phyloP scores from a whole-genome alignment of 2,113 vertebrate species.

The Seriola rivoliana region DNA sequence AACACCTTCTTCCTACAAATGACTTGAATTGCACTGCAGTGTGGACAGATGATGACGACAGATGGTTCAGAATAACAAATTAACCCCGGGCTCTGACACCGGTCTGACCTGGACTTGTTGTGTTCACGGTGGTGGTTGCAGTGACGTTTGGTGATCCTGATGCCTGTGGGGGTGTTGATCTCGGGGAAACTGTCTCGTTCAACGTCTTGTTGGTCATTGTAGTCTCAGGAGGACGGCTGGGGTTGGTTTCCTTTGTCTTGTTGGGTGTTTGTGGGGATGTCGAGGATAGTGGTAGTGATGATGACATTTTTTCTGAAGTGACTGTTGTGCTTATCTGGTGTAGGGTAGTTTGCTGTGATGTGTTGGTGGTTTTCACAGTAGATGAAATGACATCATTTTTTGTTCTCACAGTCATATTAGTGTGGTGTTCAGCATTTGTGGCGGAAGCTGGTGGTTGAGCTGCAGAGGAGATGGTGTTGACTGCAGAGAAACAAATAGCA shows the following conservation, averaged over 20 bases:
- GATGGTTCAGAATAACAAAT: too few species aligned
- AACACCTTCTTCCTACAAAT: background rate
- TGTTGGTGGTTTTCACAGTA: background rate
- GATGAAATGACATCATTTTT: background rate
- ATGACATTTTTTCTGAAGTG: background rate
- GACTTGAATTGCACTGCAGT: too few species aligned
- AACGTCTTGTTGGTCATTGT: conserved; percentile 8
- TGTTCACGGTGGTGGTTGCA: background rate
- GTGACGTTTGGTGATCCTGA: conserved; percentile 14
- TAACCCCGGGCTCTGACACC: background rate
- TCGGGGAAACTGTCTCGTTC: conserved; percentile 7
- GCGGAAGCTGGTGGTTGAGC: rapidly evolving
- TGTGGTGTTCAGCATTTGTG: background rate
- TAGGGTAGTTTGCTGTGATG: background rate
- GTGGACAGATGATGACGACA: too few species aligned
- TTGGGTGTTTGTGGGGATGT: conserved; percentile 16
- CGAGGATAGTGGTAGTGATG: background rate
- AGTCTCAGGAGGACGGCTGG: background rate
- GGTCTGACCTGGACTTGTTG: conserved; percentile 57
- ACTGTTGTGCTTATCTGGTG: background rate
- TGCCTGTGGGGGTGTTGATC: background rate
- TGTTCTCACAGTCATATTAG: background rate
- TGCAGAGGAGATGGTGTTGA: rapidly evolving
- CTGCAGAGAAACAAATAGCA: conserved; percentile 15
- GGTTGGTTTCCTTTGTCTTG: background rate